phyloP scores from a whole-genome alignment of 2,797 vertebrate genomes.

The Epinephelus malabaricus region DNA sequence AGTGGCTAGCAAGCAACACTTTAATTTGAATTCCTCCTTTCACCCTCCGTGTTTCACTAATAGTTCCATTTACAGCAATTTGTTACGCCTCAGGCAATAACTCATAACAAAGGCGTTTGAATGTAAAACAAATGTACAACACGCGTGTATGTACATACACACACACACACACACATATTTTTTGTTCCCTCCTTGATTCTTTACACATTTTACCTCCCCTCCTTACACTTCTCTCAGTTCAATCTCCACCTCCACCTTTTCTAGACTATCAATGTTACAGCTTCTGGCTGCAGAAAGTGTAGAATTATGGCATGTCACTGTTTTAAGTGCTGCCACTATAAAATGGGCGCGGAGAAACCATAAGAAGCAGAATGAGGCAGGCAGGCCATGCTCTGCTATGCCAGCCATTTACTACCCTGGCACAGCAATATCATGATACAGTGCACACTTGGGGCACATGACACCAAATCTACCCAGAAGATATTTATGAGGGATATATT shows the following conservation, averaged over 20 bases:
- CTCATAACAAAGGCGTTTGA: conserved; percentile 74
- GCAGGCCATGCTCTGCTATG: conserved; percentile 50
- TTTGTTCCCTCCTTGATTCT: conserved; percentile 20
- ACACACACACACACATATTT: not conserved
- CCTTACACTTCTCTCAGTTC: not conserved
- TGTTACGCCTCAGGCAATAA: conserved; percentile 76
- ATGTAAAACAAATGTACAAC: conserved; percentile 75
- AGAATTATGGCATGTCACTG: conserved; percentile 71
- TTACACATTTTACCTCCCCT: conserved; percentile 28
- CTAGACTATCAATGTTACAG: conserved; percentile 38
- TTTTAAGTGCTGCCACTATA: conserved; percentile 73
- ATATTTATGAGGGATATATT: conserved; percentile 78
- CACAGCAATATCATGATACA: conserved; percentile 55
- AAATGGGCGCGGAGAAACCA: conserved; percentile 68
- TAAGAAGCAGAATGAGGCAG: conserved; percentile 65
- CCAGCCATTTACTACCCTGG: conserved; percentile 69
- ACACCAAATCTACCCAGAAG: conserved; percentile 61
- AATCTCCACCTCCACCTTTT: conserved; percentile 37
- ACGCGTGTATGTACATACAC: not conserved
- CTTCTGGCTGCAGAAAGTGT: conserved; percentile 61
- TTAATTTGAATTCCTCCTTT: conserved; percentile 78
- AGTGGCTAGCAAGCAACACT: conserved; percentile 59
- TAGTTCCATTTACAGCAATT: conserved; percentile 80
- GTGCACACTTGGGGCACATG: conserved; percentile 64
- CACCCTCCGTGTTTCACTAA: conserved; percentile 73